Evolutionary conservation across 53 echinoderm and acorn worm species (phyloP).

Genomic region (Temnopleurus reevesii): DNA sequence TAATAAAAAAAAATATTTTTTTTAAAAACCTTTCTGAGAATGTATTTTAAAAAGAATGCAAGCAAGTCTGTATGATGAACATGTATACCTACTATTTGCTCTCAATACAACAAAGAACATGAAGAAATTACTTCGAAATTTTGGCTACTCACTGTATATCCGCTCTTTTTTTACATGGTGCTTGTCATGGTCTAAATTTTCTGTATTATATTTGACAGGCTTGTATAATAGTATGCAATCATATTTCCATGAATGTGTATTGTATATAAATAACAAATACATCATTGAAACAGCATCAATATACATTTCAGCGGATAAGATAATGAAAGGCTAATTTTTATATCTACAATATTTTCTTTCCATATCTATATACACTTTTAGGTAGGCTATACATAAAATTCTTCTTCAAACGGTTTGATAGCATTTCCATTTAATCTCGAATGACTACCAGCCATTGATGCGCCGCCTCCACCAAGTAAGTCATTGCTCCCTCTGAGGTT

Average conservation of each 20-base stretch:
- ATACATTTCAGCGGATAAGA: not conserved
- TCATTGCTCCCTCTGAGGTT: constrained; percentile 35
- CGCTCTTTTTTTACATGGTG: no score
- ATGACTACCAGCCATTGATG: constrained; percentile 18
- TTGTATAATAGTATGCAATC: no score
- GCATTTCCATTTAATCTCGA: constrained; percentile 37
- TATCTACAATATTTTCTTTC: not conserved
- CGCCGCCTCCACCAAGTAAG: not conserved
- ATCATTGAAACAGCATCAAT: not conserved
- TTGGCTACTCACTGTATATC: no score
- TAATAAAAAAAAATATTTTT: no score
- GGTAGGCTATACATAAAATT: constrained; percentile 48
- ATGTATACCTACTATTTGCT: no score
- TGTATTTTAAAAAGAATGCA: no score
- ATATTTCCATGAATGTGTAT: not conserved
- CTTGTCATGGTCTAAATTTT: not conserved
- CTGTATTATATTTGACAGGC: not conserved
- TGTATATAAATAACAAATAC: not conserved
- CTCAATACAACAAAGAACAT: no score
- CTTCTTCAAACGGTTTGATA: constrained; percentile 49
- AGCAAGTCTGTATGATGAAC: no score
- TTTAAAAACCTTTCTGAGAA: no score
- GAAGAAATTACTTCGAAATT: no score
- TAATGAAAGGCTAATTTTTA: not conserved
- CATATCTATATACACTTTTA: not conserved